Percentiles rank a stretch among this genome's conserved stretches.
These are phyloP conservation scores for Drosophila mettleri DNA, from an alignment of 2,888 invertebrate genomes.

Conservation along the genomic window DNA sequence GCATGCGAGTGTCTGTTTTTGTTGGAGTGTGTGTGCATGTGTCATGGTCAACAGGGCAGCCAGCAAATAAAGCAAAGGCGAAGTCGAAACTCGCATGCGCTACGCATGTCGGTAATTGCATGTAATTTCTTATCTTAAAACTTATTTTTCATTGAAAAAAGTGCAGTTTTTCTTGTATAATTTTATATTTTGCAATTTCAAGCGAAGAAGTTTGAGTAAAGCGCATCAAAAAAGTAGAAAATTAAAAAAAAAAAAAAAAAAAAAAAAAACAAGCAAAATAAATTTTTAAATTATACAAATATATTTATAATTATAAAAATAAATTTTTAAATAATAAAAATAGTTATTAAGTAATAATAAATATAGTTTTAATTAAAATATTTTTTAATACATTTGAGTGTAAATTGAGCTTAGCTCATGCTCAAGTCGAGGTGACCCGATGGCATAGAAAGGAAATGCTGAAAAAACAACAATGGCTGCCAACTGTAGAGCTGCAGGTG, in stretches of 20 bases:
- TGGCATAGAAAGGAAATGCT: slow-evolving; percentile 17
- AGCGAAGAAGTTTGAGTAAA: neutral
- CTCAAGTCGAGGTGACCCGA: slow-evolving; percentile 26
- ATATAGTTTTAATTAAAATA: too few species aligned
- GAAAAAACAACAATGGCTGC: slow-evolving; percentile 38
- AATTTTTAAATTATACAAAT: too few species aligned
- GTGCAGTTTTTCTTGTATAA: neutral
- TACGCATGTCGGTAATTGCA: neutral
- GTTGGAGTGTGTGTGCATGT: slow-evolving; percentile 36
- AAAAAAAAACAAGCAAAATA: too few species aligned
- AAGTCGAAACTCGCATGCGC: slow-evolving; percentile 16
- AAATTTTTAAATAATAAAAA: too few species aligned
- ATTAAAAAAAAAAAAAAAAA: too few species aligned
- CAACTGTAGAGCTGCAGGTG: slow-evolving; percentile 34
- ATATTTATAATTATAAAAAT: too few species aligned
- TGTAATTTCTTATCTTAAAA: neutral
- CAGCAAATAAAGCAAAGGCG: slow-evolving; percentile 7
- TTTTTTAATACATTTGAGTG: too few species aligned
- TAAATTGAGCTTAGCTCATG: neutral
- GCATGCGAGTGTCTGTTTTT: neutral
- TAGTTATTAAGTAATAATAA: too few species aligned
- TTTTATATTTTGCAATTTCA: too few species aligned
- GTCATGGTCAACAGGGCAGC: slow-evolving; percentile 60
- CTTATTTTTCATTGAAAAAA: neutral
- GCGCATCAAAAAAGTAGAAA: neutral